Evolutionary conservation across 1,140 invertebrate genomes (phyloP), one percentile per base, ranked within the genome.

Genomic region (Trinorchestia longiramus): DNA sequence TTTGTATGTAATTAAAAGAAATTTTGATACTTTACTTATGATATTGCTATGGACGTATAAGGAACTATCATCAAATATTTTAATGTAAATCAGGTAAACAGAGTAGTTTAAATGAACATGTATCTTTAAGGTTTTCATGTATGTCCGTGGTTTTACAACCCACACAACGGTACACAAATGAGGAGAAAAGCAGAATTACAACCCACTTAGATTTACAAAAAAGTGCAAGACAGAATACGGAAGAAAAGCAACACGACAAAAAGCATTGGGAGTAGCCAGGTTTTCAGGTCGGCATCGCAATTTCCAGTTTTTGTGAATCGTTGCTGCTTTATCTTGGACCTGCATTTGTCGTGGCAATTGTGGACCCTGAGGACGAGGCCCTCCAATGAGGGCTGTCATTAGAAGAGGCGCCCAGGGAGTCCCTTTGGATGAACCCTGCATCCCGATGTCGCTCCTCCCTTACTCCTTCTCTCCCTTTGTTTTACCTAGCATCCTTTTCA

Each of bases 331-430:
- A 77, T 77, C 62, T 28, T 77, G 1, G 62, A 28, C 62, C 62
- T 23, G 62, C 62, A 77, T 77, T 77, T 77, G 62, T 77, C 62
- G 62, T 77, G 62, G 62, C 62, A 77, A 77, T 77, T 77, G 62
- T 28, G 15, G 62, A 28, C 11, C 62, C 62, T 28, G 28, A 28
- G 62, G 28, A 28, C 1, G 62, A 77, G 62, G 62, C 62, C 15
- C 62, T 23, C 62, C 88, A 91, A 91, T 91, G 88, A 91, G 43
- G 88, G 88, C 88, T 44, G 88, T 91, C 88, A 91, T 91, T 91
- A 91, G 88, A 42, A 91, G 88, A 19, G 43, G 88, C 36, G 4
- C 43, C 88, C 41, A 42, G 88, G 88, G 88, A 43, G 4, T 3
- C 43, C 88, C 88, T 91, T 44, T 43, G 41, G 43, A 91, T 44